Evolutionary conservation across 2,113 vertebrate genomes (phyloP), one percentile per base, ranked within the genome.

Genomic region (Seriola rivoliana): DNA sequence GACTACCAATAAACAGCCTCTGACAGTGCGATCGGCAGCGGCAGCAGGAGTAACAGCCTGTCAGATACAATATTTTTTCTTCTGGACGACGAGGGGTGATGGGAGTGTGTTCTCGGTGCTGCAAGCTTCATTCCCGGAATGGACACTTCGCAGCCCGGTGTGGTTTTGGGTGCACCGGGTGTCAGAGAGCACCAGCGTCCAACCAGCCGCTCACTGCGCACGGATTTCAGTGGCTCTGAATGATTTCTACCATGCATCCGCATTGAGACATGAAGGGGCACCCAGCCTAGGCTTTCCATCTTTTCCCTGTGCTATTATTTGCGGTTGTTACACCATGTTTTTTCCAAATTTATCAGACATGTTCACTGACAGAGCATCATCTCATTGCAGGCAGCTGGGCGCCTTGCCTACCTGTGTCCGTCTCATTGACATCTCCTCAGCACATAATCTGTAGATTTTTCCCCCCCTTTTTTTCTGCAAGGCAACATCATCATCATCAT

Each of bases 191-290:
- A 72, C 68, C 81, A 72, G 71, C 84, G 14, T 64, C 77, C 82
- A 67, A 1, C 44, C 74, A 44, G 11, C 25, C 69, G 6, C 19
- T 48, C 73, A 2, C 66, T 57, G 82, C 66, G 80, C 75, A 74
- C 65, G 80, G 83, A 81, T 79, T 42, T 50, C 46, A 25, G 40
- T 11, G 59, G 29, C 57, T 60, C 8, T 48, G 55, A 64, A 46
- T 63, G 50, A 60, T 84, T 75, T n/a, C 60, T 57, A n/a, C 74
- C 82, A 32, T 78, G 68, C 76, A 72, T 79, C 82, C 70, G 80
- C 82, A 66, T 42, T 62, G 60, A 70, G 25, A 17, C 16, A 78
- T 55, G 25, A 65, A 74, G 48, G 64, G 21, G 32, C 82, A 34
- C 17, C 7, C 81, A 68, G 57, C 54, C 46, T 57, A 16, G 34